These are phyloP conservation scores for Ptilodon capucinus DNA, from an alignment of 2,888 invertebrate species.

Conservation along the genomic window DNA sequence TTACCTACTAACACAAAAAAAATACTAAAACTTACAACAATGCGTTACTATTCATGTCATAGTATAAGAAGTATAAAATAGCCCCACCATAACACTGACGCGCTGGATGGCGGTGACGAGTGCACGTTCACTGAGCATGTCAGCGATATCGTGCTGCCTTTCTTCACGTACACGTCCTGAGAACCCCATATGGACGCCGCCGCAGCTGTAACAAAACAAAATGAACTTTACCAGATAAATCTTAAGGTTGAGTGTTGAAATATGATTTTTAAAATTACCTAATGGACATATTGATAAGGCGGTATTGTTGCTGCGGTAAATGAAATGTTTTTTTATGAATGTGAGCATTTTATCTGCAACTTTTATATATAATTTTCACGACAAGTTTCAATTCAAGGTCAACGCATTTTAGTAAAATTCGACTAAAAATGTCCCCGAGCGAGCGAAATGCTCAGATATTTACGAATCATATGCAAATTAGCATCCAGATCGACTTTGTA, in stretches of 20 bases:
- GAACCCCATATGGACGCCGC: conserved; percentile 93
- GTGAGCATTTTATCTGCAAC: too few relatives aligned
- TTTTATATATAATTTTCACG: too few relatives aligned
- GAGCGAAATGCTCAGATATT: not conserved
- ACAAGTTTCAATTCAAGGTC: not conserved
- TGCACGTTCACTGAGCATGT: conserved; percentile 95
- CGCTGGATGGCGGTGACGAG: conserved; percentile 88
- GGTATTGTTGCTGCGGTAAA: too few relatives aligned
- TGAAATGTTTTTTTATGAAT: too few relatives aligned
- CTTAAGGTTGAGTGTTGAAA: too few relatives aligned
- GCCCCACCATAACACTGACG: conserved; percentile 86
- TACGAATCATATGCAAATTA: not conserved
- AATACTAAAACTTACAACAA: too few relatives aligned
- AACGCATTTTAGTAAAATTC: not conserved
- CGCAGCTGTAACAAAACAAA: conserved; percentile 86
- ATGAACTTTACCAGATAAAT: conserved; percentile 39
- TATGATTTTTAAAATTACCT: too few relatives aligned
- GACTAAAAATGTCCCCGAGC: not conserved
- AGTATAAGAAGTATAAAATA: conserved; percentile 10
- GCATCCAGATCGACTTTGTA: not conserved
- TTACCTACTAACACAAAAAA: too few relatives aligned
- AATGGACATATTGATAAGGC: too few relatives aligned
- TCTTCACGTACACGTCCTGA: conserved; percentile 93
- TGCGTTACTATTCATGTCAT: too few relatives aligned
- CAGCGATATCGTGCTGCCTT: conserved; percentile 94